Conservation (phyloP, 2,888 invertebrate species). For the Ochlodes sylvanus region DNA sequence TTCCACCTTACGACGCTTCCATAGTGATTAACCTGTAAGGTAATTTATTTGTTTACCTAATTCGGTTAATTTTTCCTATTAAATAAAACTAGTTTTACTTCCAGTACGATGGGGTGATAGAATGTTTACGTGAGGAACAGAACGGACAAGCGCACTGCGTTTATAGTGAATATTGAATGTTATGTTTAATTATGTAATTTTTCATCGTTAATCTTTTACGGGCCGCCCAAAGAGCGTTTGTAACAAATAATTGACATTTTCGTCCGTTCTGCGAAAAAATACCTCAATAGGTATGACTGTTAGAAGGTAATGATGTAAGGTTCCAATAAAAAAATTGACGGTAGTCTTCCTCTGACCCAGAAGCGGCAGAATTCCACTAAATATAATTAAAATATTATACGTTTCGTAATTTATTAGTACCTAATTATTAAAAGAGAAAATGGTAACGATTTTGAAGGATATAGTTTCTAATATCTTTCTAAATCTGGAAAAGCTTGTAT, state of each 20-base stretch:
- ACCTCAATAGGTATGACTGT: conserved; percentile 6
- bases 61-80: conserved; percentile 33
- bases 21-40: conserved; percentile 61
- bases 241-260: not conserved
- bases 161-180: not conserved
- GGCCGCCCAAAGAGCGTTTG: not conserved
- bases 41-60: conserved; percentile 37
- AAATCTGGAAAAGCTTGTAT: not conserved
- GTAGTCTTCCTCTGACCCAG: conserved; percentile 33
- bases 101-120: conserved; percentile 18
- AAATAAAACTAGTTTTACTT: conserved; percentile 32
- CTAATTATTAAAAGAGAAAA: conserved; percentile 2
- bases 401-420: conserved; percentile 5
- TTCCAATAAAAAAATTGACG: conserved; percentile 18
- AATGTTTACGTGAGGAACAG: not conserved
- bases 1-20: conserved; percentile 65
- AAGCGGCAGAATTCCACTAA: conserved; percentile 14
- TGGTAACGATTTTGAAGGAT: not conserved
- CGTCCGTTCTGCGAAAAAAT: conserved; percentile 14
- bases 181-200: not conserved
- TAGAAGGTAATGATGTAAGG: conserved; percentile 10
- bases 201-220: not conserved
- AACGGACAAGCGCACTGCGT: not conserved
- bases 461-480: conserved; percentile 11
- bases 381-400: conserved; percentile 1